Percentiles rank a stretch among this genome's conserved stretches.
phyloP scores from a whole-genome alignment of 2,113 vertebrate genomes.

The Corythaixoides concolor region DNA sequence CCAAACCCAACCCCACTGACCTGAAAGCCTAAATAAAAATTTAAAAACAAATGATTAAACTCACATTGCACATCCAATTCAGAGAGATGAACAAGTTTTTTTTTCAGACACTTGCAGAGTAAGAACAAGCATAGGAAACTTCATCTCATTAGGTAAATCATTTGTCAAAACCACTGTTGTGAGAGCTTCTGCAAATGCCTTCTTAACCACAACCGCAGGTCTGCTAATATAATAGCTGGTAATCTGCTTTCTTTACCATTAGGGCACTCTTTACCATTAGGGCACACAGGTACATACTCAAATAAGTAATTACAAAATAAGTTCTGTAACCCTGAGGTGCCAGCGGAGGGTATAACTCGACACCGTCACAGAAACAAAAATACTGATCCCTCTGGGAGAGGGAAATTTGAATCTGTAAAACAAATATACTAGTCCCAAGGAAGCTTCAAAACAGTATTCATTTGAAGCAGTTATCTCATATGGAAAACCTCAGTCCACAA shows the following conservation, averaged over 20 bases:
- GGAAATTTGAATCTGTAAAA: neutral
- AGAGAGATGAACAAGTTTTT: neutral
- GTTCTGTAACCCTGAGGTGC: neutral
- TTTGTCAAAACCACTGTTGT: neutral
- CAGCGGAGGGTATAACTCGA: neutral
- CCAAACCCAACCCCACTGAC: neutral
- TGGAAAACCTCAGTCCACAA: slow-evolving; percentile 2
- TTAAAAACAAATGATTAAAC: neutral
- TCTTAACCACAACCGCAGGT: neutral
- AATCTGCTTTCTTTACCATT: neutral
- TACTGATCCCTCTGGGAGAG: neutral
- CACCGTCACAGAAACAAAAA: neutral
- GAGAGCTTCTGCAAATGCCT: neutral
- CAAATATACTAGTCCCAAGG: neutral
- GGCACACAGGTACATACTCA: neutral
- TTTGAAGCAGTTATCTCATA: neutral
- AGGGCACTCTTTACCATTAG: neutral
- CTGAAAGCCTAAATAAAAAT: neutral
- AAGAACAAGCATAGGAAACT: neutral
- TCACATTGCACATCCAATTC: neutral
- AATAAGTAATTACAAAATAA: neutral
- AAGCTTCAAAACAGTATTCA: neutral
- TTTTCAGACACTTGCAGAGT: neutral
- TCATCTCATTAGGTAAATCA: neutral
- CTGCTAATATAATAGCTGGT: neutral